Evolutionary conservation across 2,888 invertebrate species (phyloP), one percentile per base, ranked within the genome.

Genomic region (Drosophila anceps): DNA sequence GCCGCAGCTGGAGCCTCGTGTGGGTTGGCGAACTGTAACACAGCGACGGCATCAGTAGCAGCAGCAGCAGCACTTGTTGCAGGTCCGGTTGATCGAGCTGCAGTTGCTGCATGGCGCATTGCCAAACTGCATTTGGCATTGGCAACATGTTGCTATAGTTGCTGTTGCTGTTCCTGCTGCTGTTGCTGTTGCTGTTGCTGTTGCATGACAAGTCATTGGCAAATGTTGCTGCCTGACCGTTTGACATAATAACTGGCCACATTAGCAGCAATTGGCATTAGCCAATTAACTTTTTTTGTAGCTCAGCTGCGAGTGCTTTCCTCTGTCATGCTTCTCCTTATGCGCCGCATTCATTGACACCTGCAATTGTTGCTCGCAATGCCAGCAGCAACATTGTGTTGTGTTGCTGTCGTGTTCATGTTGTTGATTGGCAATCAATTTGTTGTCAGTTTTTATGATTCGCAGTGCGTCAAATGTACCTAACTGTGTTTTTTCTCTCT

Each of bases 171-270:
- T n/a, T n/a, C n/a, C 27, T 41, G n/a, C 39, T n/a, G n/a, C 29
- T 35, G 62, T 8, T 58, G 63, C 13, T 60, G 65, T 13, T 20
- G 43, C 24, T 44, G 44, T 1, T 66, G 64, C 43, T 61, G 79
- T 79, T 79, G 77, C 77, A 78, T 78, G 83, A 74, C 83, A 76
- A 79, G 73, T 77, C 83, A 68, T 66, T 76, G 68, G 75, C 73
- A 81, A 83, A 79, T 76, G 79, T 71, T 73, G 85, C 76, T 69
- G 75, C 64, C 82, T 90, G 82, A 81, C 81, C 86, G 85, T 90
- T 90, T 87, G 86, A 87, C 86, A 87, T 87, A 87, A 90, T 87
- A 87, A 87, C 86, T 90, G 85, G 86, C 85, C 83, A 82, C 86
- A 87, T 87, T 87, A 87, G 86, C 86, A 87, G 88, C 90, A 87